Evolutionary conservation across 2,797 vertebrate species (phyloP), one percentile per base, ranked within the genome.

Genomic region (Bradypus variegatus): DNA sequence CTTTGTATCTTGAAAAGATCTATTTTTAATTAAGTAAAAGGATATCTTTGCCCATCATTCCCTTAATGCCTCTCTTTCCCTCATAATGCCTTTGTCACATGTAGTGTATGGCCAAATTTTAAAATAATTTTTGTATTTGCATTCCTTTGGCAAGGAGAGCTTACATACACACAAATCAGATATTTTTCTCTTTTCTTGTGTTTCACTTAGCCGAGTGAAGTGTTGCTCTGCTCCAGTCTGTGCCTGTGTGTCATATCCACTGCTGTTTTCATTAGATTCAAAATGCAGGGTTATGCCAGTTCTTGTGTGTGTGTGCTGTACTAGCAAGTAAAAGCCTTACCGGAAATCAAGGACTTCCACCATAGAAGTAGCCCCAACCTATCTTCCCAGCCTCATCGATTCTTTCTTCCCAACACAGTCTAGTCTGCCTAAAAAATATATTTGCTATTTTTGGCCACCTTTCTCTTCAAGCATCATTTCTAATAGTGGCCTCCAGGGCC

Each of bases 241-340:
- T 53, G 65, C 58, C 23, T 75, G 29, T 50, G 33, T 84, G 36
- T 90, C 70, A 88, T 5, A 76, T 18, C 50, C 25, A 53, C 60
- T 79, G n/a, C 11, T 83, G 75, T 87, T 85, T 86, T 62, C 36
- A 23, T 90, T 85, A 75, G 70, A 88, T 58, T 86, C 27, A 93
- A 78, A 45, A 36, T 58, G n/a, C 5, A 60, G 21, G 21, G 79
- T 86, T 62, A 31, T 75, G 50, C 65, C 50, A 64, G 18, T 21
- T 1, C 48, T 53, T 58, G 38, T 27, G 25, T 31, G 62, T n/a
- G 80, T 58, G 69, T 79, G 53, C 81, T 48, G 8, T 48, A 50
- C 6, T 60, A 77, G 36, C 84, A 80, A 85, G 86, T 84, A 80
- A 84, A 92, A 27, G 12, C 31, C 62, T 80, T 70, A 8, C 27